Conservation (phyloP, 2,888 invertebrate species). For the Spicauda simplicius region DNA sequence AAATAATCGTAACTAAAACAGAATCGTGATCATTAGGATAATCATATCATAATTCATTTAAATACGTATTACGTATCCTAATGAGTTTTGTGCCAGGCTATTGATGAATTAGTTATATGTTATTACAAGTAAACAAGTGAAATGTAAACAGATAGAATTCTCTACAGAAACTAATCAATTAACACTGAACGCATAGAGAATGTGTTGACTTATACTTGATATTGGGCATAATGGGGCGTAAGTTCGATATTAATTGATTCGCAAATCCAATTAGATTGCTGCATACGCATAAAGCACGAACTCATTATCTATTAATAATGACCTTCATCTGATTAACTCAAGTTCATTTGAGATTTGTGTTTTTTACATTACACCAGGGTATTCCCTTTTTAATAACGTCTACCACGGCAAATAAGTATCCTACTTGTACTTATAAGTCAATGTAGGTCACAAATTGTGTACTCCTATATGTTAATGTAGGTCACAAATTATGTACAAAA, state of each 20-base stretch:
- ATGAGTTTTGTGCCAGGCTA: no score
- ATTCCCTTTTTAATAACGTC: no score
- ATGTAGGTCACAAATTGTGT: no score
- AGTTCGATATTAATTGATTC: conserved; percentile 79
- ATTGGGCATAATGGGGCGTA: conserved; percentile 69
- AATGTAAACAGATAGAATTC: conserved; percentile 34
- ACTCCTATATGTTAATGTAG: no score
- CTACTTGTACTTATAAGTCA: no score
- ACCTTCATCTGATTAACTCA: conserved; percentile 59
- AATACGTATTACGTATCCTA: no score
- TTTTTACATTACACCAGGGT: no score
- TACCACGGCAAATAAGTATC: no score
- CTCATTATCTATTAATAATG: conserved; percentile 79
- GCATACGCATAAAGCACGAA: conserved; percentile 74
- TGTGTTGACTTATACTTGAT: conserved; percentile 37
- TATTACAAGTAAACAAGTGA: not conserved
- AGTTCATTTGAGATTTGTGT: conserved; percentile 22
- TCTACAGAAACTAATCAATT: conserved; percentile 63
- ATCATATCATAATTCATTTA: no score
- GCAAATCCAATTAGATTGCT: conserved; percentile 79
- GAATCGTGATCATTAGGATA: no score
- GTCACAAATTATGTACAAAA: no score
- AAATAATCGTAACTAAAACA: no score
- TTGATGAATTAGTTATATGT: not conserved
- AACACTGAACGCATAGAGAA: conserved; percentile 46